A percentile compares a stretch with the other conserved stretches of the same genome.
phyloP scores from a whole-genome alignment of 2,113 vertebrate genomes.

The Cepphus grylle region DNA sequence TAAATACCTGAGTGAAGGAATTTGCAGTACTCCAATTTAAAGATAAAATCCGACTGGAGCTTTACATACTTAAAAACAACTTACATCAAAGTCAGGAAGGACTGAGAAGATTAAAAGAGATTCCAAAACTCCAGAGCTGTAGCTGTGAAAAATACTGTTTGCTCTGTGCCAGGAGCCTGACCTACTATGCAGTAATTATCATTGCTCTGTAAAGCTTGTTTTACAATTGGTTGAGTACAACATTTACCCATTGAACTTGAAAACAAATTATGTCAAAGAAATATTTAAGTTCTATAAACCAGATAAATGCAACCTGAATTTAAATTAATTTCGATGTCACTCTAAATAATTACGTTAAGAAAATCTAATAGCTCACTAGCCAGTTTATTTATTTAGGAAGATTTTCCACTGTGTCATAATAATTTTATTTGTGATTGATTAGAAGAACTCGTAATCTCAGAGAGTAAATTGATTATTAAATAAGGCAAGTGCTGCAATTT shows the following conservation, averaged over 20 bases:
- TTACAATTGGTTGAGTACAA: constrained; percentile 16
- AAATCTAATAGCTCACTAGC: constrained; percentile 22
- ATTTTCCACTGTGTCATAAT: neutral
- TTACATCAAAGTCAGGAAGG: constrained; percentile 11
- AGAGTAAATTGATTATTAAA: constrained; percentile 33
- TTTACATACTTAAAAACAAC: neutral
- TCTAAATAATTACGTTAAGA: neutral
- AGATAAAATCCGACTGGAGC: neutral
- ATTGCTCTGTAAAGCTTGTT: constrained; percentile 7
- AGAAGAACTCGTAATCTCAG: constrained; percentile 39
- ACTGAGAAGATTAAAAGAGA: constrained; percentile 18
- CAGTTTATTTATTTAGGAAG: constrained; percentile 53
- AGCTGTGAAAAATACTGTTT: neutral
- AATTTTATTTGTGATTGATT: neutral
- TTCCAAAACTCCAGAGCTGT: neutral
- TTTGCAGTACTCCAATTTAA: neutral
- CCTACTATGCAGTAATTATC: neutral
- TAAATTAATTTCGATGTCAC: neutral
- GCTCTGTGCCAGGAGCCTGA: neutral
- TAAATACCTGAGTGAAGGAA: neutral
- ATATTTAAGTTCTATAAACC: neutral
- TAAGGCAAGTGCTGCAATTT: constrained; percentile 38
- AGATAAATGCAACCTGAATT: constrained; percentile 23
- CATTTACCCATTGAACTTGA: constrained; percentile 24
- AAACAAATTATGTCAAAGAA: constrained; percentile 27